phyloP scores from a whole-genome alignment of 2,797 vertebrate genomes.

The Tapera naevia region DNA sequence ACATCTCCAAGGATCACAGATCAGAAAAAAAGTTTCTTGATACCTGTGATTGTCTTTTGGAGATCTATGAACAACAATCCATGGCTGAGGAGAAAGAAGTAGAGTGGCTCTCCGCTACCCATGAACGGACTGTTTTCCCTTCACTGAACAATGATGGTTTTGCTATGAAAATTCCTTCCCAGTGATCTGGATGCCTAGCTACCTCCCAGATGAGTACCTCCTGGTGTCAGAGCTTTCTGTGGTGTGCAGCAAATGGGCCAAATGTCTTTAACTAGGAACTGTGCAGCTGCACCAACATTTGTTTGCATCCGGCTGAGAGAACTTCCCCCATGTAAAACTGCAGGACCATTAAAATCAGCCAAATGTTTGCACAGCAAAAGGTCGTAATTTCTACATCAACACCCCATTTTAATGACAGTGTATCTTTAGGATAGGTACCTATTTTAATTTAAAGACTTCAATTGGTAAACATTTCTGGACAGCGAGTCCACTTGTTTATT shows the following conservation, averaged over 20 bases:
- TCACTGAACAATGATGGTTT: not conserved
- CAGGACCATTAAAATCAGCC: not conserved
- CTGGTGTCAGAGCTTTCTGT: not conserved
- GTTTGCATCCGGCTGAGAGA: not conserved
- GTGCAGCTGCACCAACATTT: not conserved
- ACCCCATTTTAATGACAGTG: not conserved
- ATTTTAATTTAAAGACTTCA: not conserved
- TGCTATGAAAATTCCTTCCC: not conserved
- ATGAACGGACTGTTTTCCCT: not conserved
- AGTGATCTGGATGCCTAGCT: not conserved
- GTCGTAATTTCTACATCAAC: not conserved
- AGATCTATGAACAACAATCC: not conserved
- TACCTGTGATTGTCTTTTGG: not conserved
- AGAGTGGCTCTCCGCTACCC: not conserved
- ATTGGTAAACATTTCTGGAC: not conserved
- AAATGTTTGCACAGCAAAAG: not conserved
- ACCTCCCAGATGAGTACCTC: not conserved
- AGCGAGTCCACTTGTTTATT: not conserved
- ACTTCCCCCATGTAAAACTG: not conserved
- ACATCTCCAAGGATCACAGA: not conserved
- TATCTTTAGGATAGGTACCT: not conserved
- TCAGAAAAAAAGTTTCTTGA: not conserved
- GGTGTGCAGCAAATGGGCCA: not conserved
- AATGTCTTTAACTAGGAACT: not conserved
- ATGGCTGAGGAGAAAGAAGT: rapidly evolving